Evolutionary conservation across 2,113 vertebrate genomes (phyloP).

Genomic region (Agelaius tricolor): DNA sequence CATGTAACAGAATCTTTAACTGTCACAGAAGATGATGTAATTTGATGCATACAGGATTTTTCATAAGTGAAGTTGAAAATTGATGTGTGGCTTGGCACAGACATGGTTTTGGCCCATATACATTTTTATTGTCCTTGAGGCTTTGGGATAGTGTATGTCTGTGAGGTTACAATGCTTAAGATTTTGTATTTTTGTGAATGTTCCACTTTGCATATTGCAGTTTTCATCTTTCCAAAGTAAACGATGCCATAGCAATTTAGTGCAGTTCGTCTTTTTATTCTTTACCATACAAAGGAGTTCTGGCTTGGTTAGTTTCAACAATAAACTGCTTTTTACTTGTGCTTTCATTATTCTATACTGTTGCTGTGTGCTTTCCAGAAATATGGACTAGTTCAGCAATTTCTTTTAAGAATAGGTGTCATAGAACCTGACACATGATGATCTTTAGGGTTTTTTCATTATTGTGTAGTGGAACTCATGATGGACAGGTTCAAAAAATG

Average conservation of each 20-base stretch:
- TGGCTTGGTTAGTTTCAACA: conserved; percentile 25
- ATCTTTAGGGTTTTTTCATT: conserved; percentile 50
- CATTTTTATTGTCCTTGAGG: not conserved
- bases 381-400: conserved; percentile 66
- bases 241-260: not conserved
- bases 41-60: not conserved
- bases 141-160: not conserved
- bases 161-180: not conserved
- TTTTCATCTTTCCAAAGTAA: not conserved
- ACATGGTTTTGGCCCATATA: not conserved
- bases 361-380: conserved; percentile 49
- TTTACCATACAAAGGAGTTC: conserved; percentile 32
- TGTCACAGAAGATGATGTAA: not conserved
- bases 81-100: not conserved
- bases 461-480: conserved; percentile 39
- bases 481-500: conserved; percentile 24
- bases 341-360: conserved; percentile 49
- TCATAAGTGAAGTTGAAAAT: not conserved
- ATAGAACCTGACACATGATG: conserved; percentile 42
- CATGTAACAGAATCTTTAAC: not conserved
- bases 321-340: conserved; percentile 42
- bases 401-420: conserved; percentile 49
- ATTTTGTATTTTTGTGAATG: not conserved
- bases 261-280: not conserved
- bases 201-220: not conserved